phyloP scores from a whole-genome alignment of 2,888 invertebrate species.

The Cephalotes varians region DNA sequence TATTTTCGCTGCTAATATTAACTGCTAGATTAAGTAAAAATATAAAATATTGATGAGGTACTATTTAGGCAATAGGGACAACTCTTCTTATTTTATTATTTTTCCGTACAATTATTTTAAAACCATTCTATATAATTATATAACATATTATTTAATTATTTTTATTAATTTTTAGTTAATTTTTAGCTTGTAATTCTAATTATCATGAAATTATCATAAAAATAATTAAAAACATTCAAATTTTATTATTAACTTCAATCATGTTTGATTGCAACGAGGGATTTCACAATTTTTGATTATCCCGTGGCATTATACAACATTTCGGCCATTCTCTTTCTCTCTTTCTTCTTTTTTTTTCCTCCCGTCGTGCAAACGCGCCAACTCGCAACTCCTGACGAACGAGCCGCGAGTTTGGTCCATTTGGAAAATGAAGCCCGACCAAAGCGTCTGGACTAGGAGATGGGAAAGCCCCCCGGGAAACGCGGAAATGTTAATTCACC shows the following conservation, averaged over 20 bases:
- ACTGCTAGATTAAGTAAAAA: too few species aligned
- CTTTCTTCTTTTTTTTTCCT: slow-evolving; percentile 4
- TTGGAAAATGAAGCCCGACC: slow-evolving; percentile 78
- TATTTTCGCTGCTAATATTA: too few species aligned
- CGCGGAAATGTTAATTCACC: slow-evolving; percentile 71
- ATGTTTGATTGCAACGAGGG: not conserved
- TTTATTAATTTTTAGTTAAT: slow-evolving; percentile 21
- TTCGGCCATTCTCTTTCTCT: not conserved
- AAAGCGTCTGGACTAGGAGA: slow-evolving; percentile 37
- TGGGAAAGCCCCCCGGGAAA: slow-evolving; percentile 44
- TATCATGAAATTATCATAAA: not conserved
- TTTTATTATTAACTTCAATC: slow-evolving; percentile 4
- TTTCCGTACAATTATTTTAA: not conserved
- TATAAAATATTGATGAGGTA: too few species aligned
- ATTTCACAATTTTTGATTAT: slow-evolving; percentile 22
- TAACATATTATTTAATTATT: not conserved
- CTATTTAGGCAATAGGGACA: too few species aligned
- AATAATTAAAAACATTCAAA: not conserved
- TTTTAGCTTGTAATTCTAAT: not conserved
- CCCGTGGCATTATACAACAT: slow-evolving; percentile 12
- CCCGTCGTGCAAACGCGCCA: slow-evolving; percentile 9
- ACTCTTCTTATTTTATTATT: too few species aligned
- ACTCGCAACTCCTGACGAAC: slow-evolving; percentile 47
- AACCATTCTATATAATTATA: not conserved
- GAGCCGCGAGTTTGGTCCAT: slow-evolving; percentile 77